Conservation (phyloP, 2,888 invertebrate species). For the Atherix ibis region DNA sequence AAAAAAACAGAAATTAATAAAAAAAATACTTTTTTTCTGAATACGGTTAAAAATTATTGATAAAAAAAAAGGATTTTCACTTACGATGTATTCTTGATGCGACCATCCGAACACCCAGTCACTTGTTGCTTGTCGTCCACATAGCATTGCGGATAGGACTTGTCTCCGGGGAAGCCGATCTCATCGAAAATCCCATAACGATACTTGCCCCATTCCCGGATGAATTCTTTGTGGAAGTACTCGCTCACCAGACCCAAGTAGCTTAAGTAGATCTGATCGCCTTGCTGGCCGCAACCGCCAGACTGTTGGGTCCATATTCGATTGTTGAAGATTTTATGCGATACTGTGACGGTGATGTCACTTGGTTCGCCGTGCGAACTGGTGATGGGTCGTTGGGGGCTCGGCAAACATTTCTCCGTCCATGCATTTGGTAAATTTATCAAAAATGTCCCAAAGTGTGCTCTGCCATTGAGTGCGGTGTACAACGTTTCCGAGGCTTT, state of each 20-base stretch:
- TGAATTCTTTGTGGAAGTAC: slow-evolving; percentile 32
- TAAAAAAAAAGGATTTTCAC: too few species aligned
- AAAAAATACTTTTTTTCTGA: slow-evolving; percentile 1
- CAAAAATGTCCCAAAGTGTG: slow-evolving; percentile 39
- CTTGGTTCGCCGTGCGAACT: slow-evolving; percentile 37
- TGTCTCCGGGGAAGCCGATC: slow-evolving; percentile 40
- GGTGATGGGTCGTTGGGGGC: slow-evolving; percentile 14
- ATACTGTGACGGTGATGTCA: slow-evolving; percentile 37
- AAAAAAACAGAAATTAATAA: not conserved
- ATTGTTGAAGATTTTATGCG: slow-evolving; percentile 37
- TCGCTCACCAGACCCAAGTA: slow-evolving; percentile 25
- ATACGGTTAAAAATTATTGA: too few species aligned
- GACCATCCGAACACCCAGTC: slow-evolving; percentile 38
- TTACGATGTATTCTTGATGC: slow-evolving; percentile 35
- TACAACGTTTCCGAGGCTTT: slow-evolving; percentile 40
- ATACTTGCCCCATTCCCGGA: slow-evolving; percentile 48
- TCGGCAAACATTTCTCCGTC: slow-evolving; percentile 36
- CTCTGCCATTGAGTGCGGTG: slow-evolving; percentile 39
- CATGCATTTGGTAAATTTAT: slow-evolving; percentile 44
- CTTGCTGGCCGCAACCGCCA: slow-evolving; percentile 39
- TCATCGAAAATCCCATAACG: slow-evolving; percentile 55
- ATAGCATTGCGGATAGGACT: slow-evolving; percentile 41
- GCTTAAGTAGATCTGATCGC: slow-evolving; percentile 41
- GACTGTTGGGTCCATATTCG: slow-evolving; percentile 45
- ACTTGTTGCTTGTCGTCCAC: slow-evolving; percentile 24